Conservation (phyloP, 2,888 invertebrate species). For the Ennomos erosarius region DNA sequence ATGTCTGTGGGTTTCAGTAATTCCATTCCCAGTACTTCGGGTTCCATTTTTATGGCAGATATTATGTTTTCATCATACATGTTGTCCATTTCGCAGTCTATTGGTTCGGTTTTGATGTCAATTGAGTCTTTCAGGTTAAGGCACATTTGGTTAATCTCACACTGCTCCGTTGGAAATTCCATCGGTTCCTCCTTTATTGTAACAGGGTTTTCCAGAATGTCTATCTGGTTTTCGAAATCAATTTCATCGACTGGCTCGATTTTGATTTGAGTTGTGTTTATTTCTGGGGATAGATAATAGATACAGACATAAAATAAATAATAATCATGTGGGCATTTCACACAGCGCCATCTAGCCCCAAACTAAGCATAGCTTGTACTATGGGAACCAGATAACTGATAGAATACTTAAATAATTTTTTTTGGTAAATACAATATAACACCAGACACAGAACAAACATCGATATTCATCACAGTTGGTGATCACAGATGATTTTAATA, state of each 20-base stretch:
- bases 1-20: constrained; percentile 9
- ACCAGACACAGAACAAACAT: too few relatives aligned
- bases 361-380: too few relatives aligned
- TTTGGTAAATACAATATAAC: too few relatives aligned
- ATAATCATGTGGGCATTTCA: too few relatives aligned
- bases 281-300: too few relatives aligned
- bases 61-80: background rate
- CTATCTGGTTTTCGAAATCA: constrained; percentile 24
- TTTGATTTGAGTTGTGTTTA: constrained; percentile 20
- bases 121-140: too few relatives aligned
- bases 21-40: background rate
- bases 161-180: background rate
- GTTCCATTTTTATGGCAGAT: constrained; percentile 12
- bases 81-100: background rate
- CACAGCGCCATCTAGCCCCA: too few relatives aligned
- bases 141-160: background rate
- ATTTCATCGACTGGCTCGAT: constrained; percentile 28
- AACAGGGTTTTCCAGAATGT: constrained; percentile 6
- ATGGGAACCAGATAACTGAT: too few relatives aligned
- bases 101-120: constrained; percentile 5
- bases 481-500: too few relatives aligned
- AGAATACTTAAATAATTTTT: too few relatives aligned
- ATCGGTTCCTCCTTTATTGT: constrained; percentile 10
- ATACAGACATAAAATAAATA: too few relatives aligned
- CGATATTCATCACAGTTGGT: too few relatives aligned